Conservation (phyloP, 1,140 invertebrate genomes). For the Chelonus insularis region DNA sequence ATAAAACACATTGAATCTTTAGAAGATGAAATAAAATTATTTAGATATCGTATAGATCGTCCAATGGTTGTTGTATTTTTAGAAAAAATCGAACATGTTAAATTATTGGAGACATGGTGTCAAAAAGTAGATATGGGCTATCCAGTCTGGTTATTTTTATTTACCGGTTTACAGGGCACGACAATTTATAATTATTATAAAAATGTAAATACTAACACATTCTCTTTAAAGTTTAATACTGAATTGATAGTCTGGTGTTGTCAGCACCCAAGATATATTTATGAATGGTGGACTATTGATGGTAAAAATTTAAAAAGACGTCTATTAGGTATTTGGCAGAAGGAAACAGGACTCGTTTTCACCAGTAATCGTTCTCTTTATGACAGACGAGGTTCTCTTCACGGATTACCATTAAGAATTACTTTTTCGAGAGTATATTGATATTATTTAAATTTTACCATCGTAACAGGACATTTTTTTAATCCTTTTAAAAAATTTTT, state of each 20-base stretch:
- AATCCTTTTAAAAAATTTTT: too few species aligned
- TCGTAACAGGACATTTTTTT: too few species aligned
- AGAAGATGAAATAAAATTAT: slow-evolving; percentile 1
- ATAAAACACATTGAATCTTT: slow-evolving; percentile 25
- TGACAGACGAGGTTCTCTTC: slow-evolving; percentile 30
- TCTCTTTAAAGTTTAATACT: slow-evolving; percentile 21
- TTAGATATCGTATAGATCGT: slow-evolving; percentile 1
- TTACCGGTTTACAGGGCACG: slow-evolving; percentile 14
- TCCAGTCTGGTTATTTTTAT: slow-evolving; percentile 38
- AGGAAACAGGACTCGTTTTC: slow-evolving; percentile 5
- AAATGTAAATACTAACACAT: slow-evolving; percentile 11
- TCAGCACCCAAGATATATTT: not conserved
- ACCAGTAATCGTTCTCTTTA: slow-evolving; percentile 20
- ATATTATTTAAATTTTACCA: too few species aligned
- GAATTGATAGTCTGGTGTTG: slow-evolving; percentile 24
- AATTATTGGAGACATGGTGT: slow-evolving; percentile 18
- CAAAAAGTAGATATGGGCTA: slow-evolving; percentile 30
- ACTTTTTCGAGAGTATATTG: too few species aligned
- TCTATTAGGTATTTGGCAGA: slow-evolving; percentile 33
- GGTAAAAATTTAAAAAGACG: slow-evolving; percentile 24
- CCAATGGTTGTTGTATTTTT: slow-evolving; percentile 39
- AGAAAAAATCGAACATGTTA: slow-evolving; percentile 7
- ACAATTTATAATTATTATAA: slow-evolving; percentile 11
- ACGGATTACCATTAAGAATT: slow-evolving; percentile 30
- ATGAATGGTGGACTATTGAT: slow-evolving; percentile 29